Base-by-base conservation (phyloP, 2,113 vertebrate species). In the Labeo rohita region DNA sequence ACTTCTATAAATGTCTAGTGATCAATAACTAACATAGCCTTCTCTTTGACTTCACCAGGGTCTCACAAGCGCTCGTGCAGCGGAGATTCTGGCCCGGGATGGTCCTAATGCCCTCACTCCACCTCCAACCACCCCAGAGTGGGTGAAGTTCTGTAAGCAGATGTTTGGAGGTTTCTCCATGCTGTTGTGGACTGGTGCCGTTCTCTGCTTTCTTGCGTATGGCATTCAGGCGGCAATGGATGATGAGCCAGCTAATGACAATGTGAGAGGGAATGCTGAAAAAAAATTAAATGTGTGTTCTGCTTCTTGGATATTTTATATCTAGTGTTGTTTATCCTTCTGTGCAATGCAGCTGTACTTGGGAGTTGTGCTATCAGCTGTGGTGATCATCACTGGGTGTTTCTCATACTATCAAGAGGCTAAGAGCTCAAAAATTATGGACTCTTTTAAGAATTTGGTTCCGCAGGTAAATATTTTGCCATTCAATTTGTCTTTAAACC, bases 71-170 rank as follows among this genome's bases (percentile, higher is more conserved):
- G 91, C 94, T 81, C 94, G 94, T 89, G 95, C 95, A 23, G 92
- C 92, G 49, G 95, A 96, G 92, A 91, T 95, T 86, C 91, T 96
- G 90, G 91, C 92, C 47, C 91, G 94, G 15, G 95, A 96, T 4
- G 95, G 95, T 6, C 95, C 95, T 0, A 96, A 96, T 0, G 95
- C 95, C 0, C 94, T 96, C 84, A 96, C 95, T 0, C 95, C 95
- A 0, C 95, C 95, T 0, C 95, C 95, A 1, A 96, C 95, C 84
- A 96, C 95, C 9, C 95, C 95, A 0, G 95, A 96, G 86, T 96
- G 95, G 95, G 94, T 96, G 47, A 96, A 96, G 86, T 96, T 96
- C 91, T 96, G 95, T 83, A 93, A 94, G n/a, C 95, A 96, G 89
- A 94, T 96, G 75, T 96, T 96, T 0, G 95, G 95, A 28, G 95